Conservation (phyloP, 2,113 vertebrate genomes). For the Fukomys damarensis region DNA sequence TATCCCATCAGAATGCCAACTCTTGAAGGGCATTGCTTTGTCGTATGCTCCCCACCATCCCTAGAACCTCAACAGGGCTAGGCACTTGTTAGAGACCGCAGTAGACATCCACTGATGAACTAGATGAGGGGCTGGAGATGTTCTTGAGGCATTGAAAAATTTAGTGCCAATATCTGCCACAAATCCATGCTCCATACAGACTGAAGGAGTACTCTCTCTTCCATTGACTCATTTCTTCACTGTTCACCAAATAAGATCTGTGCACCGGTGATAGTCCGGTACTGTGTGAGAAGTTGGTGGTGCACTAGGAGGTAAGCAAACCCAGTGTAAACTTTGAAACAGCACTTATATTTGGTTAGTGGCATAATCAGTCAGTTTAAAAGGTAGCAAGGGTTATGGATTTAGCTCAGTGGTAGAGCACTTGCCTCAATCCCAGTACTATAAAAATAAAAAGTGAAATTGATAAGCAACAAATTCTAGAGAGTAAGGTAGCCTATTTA, state of each 20-base stretch:
- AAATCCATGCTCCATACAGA: background rate
- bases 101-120: background rate
- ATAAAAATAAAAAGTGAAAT: background rate
- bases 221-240: background rate
- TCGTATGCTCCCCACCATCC: background rate
- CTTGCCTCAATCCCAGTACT: background rate
- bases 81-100: background rate
- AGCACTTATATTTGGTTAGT: background rate
- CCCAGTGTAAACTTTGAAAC: background rate
- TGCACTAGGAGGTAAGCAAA: background rate
- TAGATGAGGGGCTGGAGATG: background rate
- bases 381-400: background rate
- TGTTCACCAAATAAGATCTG: background rate
- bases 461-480: background rate
- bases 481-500: background rate
- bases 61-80: background rate
- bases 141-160: background rate
- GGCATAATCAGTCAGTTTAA: background rate
- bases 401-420: background rate
- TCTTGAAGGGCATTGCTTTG: background rate
- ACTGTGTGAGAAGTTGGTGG: background rate
- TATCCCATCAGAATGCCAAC: background rate
- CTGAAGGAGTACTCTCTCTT: accelerated
- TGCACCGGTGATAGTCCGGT: background rate
- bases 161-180: background rate